These are phyloP conservation scores for Hyaena hyaena DNA, from an alignment of 2,113 vertebrate species.

Conservation along the genomic window DNA sequence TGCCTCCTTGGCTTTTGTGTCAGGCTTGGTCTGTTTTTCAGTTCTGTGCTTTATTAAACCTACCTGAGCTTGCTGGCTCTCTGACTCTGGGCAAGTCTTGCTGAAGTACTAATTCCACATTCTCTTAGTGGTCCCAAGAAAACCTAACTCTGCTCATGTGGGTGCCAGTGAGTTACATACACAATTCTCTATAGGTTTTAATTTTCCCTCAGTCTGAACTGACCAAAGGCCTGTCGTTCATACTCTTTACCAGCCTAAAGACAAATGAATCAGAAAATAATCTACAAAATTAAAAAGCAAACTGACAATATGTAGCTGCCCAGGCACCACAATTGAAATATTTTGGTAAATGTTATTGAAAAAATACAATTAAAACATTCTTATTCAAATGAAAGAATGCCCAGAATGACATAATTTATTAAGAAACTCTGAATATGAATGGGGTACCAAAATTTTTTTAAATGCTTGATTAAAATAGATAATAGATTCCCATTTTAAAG, in stretches of 20 bases:
- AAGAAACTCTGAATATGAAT: constrained; percentile 14
- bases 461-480: constrained; percentile 15
- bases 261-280: background rate
- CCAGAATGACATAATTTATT: constrained; percentile 31
- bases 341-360: constrained; percentile 34
- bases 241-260: background rate
- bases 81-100: background rate
- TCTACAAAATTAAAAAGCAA: background rate
- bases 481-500: background rate
- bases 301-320: background rate
- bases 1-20: background rate
- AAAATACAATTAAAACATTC: constrained; percentile 24
- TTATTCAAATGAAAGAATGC: constrained; percentile 38
- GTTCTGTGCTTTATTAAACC: background rate
- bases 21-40: background rate
- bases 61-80: background rate
- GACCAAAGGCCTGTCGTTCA: background rate
- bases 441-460: background rate
- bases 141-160: background rate
- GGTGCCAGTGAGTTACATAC: background rate
- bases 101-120: background rate
- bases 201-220: background rate
- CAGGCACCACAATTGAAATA: background rate
- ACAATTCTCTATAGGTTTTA: background rate
- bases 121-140: background rate